These are phyloP conservation scores for Sphinx pinastri DNA, from an alignment of 2,888 invertebrate genomes.

Conservation along the genomic window DNA sequence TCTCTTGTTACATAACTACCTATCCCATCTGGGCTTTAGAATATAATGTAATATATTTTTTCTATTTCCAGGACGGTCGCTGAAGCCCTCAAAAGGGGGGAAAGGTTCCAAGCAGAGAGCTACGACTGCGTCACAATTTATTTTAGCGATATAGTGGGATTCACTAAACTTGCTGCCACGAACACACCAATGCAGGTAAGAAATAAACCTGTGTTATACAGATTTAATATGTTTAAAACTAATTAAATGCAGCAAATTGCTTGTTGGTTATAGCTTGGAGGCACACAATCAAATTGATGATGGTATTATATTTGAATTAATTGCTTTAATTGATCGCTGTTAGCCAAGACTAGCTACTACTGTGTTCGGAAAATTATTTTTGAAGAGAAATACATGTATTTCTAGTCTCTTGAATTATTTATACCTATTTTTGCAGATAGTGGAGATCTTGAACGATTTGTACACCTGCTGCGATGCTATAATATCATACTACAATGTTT, in stretches of 20 bases:
- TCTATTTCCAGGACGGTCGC: constrained; percentile 87
- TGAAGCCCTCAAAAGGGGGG: constrained; percentile 90
- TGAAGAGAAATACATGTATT: no score
- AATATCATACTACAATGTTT: constrained; percentile 93
- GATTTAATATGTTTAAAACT: no score
- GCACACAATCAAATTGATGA: no score
- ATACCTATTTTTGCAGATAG: constrained; percentile 84
- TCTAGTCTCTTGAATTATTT: not conserved
- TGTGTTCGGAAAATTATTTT: no score
- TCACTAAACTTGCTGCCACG: constrained; percentile 90
- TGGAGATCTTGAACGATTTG: constrained; percentile 93
- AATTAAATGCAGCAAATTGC: no score
- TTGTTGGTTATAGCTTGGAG: no score
- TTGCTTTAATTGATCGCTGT: not conserved
- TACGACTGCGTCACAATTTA: constrained; percentile 93
- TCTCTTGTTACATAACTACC: not conserved
- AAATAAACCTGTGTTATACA: no score
- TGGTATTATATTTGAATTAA: no score
- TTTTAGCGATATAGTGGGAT: constrained; percentile 94
- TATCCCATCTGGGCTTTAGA: not conserved
- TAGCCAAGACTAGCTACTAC: no score
- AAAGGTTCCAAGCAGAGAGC: constrained; percentile 91
- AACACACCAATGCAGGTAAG: constrained; percentile 90
- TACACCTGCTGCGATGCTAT: constrained; percentile 95
- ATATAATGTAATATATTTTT: not conserved